Conservation (phyloP, 2,888 invertebrate species). For the Lobophora halterata region DNA sequence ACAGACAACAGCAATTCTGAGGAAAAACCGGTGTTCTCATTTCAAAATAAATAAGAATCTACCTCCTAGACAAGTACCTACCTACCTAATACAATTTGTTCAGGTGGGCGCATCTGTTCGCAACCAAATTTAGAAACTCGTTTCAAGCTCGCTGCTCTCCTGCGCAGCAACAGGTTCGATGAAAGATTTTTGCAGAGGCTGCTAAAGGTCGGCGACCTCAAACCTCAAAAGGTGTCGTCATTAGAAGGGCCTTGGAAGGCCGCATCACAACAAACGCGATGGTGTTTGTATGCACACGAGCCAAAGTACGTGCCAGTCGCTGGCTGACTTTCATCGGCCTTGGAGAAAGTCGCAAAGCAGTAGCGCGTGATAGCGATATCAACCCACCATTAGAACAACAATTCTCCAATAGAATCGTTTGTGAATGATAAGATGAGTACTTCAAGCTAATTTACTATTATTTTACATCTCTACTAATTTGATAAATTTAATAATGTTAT, state of each 20-base stretch:
- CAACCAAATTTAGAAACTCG: conserved; percentile 35
- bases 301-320: conserved; percentile 39
- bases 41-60: too few relatives aligned
- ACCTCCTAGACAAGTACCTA: too few relatives aligned
- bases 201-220: conserved; percentile 25
- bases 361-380: conserved; percentile 55
- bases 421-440: conserved; percentile 27
- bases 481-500: too few relatives aligned
- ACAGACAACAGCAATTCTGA: too few relatives aligned
- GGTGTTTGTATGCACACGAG: conserved; percentile 59
- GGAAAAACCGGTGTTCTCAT: too few relatives aligned
- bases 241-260: conserved; percentile 29
- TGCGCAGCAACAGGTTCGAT: background rate
- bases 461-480: too few relatives aligned
- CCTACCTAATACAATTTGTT: conserved; percentile 10
- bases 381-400: conserved; percentile 31
- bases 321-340: conserved; percentile 69
- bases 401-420: conserved; percentile 32
- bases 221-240: conserved; percentile 12
- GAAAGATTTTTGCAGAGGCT: background rate
- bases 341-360: conserved; percentile 68
- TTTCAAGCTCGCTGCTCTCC: conserved; percentile 23
- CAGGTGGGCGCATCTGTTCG: conserved; percentile 20
- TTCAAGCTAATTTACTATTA: too few relatives aligned
- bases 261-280: conserved; percentile 30